Evolutionary conservation across 2,888 invertebrate species (phyloP).

Genomic region (Aspidiotus destructor): DNA sequence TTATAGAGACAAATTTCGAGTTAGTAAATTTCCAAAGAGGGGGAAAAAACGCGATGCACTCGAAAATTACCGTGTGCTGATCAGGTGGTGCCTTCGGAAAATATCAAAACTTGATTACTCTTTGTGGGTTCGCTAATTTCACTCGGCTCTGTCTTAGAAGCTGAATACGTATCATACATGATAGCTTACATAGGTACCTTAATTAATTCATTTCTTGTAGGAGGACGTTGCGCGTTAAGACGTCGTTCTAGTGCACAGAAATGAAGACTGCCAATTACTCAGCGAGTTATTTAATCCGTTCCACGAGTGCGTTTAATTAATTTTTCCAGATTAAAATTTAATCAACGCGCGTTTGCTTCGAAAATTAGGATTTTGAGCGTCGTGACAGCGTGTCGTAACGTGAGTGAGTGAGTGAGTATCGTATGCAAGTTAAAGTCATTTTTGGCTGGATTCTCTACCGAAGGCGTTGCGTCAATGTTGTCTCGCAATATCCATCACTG

Average conservation of each 20-base stretch:
- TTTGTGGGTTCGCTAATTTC: background rate
- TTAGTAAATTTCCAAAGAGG: too few species aligned
- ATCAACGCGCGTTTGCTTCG: too few species aligned
- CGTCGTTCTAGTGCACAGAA: background rate
- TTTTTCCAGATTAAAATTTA: background rate
- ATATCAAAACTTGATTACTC: background rate
- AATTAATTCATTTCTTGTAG: slow-evolving; percentile 2
- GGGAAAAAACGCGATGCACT: too few species aligned
- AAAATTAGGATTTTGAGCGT: too few species aligned
- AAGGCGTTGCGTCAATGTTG: too few species aligned
- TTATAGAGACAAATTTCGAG: background rate
- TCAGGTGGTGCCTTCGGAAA: background rate
- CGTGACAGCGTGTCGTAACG: too few species aligned
- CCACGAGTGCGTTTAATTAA: background rate
- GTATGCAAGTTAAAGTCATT: too few species aligned
- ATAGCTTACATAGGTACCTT: background rate
- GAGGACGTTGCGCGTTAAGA: background rate
- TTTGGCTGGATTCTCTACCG: too few species aligned
- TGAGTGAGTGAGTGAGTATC: too few species aligned
- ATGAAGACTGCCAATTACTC: background rate
- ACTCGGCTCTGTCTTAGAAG: too few species aligned
- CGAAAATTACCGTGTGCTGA: background rate
- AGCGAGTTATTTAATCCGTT: background rate
- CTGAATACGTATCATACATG: too few species aligned
- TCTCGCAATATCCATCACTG: too few species aligned